Conservation (phyloP, 2,888 invertebrate genomes). For the Deilephila porcellus region DNA sequence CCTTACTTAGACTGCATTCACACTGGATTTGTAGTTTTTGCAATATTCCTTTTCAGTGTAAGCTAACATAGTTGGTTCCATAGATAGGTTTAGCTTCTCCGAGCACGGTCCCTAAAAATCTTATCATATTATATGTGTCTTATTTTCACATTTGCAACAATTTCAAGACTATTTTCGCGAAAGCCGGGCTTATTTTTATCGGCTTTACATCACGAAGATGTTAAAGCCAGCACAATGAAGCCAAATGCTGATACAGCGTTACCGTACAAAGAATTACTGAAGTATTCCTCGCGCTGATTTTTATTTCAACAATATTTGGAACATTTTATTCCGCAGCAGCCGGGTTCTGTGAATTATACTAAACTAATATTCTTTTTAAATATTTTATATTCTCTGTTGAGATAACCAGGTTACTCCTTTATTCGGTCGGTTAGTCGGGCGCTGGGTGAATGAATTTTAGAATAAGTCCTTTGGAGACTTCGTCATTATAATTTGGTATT, state of each 20-base stretch:
- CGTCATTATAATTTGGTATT: neutral
- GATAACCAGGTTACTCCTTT: neutral
- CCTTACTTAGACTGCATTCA: no score
- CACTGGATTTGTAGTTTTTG: no score
- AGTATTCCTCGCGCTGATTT: slow-evolving; percentile 46
- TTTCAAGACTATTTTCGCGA: slow-evolving; percentile 12
- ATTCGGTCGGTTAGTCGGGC: neutral
- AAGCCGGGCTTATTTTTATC: slow-evolving; percentile 23
- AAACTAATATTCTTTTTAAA: neutral
- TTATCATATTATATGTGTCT: neutral
- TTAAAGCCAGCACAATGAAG: slow-evolving; percentile 50
- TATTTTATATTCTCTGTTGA: neutral
- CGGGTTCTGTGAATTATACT: slow-evolving; percentile 19
- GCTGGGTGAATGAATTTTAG: slow-evolving; percentile 3
- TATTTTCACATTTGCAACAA: slow-evolving; percentile 6
- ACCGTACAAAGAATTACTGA: slow-evolving; percentile 54
- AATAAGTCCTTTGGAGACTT: neutral
- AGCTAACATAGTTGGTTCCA: no score
- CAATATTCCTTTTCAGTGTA: no score
- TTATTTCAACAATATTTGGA: slow-evolving; percentile 37
- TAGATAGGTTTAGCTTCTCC: no score
- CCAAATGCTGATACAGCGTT: slow-evolving; percentile 26
- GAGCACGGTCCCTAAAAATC: neutral
- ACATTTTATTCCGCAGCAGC: slow-evolving; percentile 41
- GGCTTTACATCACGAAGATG: slow-evolving; percentile 31